Base-by-base conservation (phyloP, 1,140 invertebrate species). In the Acromyrmex charruanus region DNA sequence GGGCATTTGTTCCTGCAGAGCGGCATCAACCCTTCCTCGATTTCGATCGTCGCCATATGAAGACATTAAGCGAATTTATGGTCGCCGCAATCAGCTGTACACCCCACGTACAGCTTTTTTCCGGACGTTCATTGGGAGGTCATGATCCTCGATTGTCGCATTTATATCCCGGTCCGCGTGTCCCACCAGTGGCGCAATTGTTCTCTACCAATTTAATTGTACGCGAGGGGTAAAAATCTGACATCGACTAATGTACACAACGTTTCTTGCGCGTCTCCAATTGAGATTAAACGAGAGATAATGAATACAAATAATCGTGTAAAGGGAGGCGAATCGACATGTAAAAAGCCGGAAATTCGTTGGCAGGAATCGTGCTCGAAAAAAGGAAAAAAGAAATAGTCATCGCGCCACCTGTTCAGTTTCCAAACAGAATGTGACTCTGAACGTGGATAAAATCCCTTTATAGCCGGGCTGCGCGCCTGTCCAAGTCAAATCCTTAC, bases 31-130 rank as follows among this genome's bases (percentile, higher is more conserved):
- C 91, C 93, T 93, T 92, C 86, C 59, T 77, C 79, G 71, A 86
- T 91, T 87, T 88, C 84, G 79, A 89, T 92, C 71, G 65, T 85
- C 86, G 91, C 88, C 92, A 92, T 94, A 94, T 94, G 92, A 92
- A 92, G 92, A 94, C 93, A 93, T 94, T 92, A 92, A 94, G 91
- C 84, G 90, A 94, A 94, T 94, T 94, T 94, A 94, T 94, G 90
- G 89, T 86, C 85, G 69, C 90, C 91, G 90, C 92, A 94, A 94
- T 94, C 93, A 94, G 90, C 84, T 74, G 72, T 71, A 35, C 44
- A 35, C 63, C 77, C 65, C 53, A 44, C 14, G 49, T 44, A 58
- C 31, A n/a, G 63, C 35, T 86, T 86, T 86, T 81, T 66, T 80
- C 12, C 49, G 25, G 6, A 61, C 68, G 39, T 84, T 35, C 59